Percentiles rank a stretch among this genome's conserved stretches.
Evolutionary conservation across 1,140 invertebrate genomes (phyloP).

Genomic region (Cotesia typhae): DNA sequence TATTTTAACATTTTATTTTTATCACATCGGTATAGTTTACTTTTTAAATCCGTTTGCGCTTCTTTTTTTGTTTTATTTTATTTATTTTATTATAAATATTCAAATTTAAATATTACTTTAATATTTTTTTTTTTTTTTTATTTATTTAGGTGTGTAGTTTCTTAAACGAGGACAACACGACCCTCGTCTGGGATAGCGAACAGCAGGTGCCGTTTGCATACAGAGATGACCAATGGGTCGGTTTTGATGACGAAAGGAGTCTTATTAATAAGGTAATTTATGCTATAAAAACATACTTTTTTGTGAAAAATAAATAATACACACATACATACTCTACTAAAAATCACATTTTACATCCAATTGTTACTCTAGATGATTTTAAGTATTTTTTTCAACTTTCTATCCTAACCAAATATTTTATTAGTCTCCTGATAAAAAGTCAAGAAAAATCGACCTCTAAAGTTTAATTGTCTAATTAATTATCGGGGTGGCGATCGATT

Average conservation of each 20-base stretch:
- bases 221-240: slow-evolving; percentile 91
- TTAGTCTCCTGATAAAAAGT: background rate
- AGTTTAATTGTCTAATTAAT: too few species aligned
- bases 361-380: too few species aligned
- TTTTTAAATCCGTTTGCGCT: background rate
- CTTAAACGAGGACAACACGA: slow-evolving; percentile 89
- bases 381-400: too few species aligned
- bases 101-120: background rate
- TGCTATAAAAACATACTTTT: background rate
- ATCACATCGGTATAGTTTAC: background rate
- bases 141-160: slow-evolving; percentile 83
- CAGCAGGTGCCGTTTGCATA: slow-evolving; percentile 96
- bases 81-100: slow-evolving; percentile 13
- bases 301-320: slow-evolving; percentile 11
- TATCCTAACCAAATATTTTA: too few species aligned
- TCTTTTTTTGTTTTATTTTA: slow-evolving; percentile 12
- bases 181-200: slow-evolving; percentile 95
- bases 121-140: background rate
- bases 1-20: background rate
- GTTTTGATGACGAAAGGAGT: slow-evolving; percentile 94
- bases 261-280: slow-evolving; percentile 86
- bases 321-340: too few species aligned
- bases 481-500: too few species aligned
- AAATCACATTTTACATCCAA: too few species aligned
- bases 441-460: background rate